Base-by-base conservation (phyloP, 1,140 invertebrate species). In the Bombus terrestris region DNA sequence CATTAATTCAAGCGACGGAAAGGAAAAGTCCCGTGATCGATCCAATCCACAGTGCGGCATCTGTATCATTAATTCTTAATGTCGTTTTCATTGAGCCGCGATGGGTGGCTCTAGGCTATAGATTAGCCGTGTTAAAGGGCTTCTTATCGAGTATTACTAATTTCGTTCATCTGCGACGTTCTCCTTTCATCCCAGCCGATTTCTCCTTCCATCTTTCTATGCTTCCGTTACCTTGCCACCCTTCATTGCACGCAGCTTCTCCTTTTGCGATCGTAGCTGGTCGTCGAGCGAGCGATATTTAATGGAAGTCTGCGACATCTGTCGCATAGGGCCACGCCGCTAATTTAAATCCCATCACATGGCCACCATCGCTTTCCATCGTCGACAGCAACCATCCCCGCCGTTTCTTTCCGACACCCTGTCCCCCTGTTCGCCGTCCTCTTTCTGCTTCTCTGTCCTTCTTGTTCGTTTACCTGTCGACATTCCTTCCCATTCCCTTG, bases 341-440 rank as follows among this genome's bases (percentile, higher is more conserved):
- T 94, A 93, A 94, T 94, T 94, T 93, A 93, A 94, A 94, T 94
- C 90, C 90, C 91, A 94, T 94, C 92, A 91, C 79, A 83, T 71
- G 79, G 73, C 75, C 78, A 87, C 88, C 86, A 87, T 88, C 88
- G 86, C 86, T 91, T 87, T 74, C 47, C 80, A 81, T n/a, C 69
- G 64, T 37, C 68, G 83, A 79, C 76, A 80, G 68, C 15, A 64
- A 74, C 81, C 78, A 10, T 35, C 62, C 75, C n/a, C 68, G 66
- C 35, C 35, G 39, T 79, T 59, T 10, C n/a, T 59, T 18, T 28
- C 37, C 22, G n/a, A 35, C n/a, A 9, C 37, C 9, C 32, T 0
- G 10, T 5, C 37, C 13, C 10, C 18, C 43, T 25, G n/a, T 47
- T 74, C 22, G 41, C 10, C n/a, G 9, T 3, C 28, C 35, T 53